A percentile compares a stretch with the other conserved stretches of the same genome.
Evolutionary conservation across 2,797 vertebrate genomes (phyloP).

Genomic region (Falco columbarius): DNA sequence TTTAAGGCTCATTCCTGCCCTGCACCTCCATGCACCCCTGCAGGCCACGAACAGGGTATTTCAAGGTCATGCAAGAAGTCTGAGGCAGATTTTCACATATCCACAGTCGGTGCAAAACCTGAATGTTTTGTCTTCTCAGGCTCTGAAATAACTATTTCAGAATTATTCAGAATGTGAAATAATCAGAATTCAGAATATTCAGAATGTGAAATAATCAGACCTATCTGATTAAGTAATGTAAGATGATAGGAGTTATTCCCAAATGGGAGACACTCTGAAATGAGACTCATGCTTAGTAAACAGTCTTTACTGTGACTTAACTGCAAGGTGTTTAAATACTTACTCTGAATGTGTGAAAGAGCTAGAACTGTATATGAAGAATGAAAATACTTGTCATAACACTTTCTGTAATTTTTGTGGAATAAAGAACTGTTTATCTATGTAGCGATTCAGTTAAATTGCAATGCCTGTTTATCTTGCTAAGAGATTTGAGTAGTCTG

Average conservation of each 20-base stretch:
- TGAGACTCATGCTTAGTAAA: background rate
- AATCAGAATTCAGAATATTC: too few species aligned
- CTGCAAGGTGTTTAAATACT: background rate
- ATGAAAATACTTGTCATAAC: conserved; percentile 37
- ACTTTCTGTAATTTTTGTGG: background rate
- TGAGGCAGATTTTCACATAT: background rate
- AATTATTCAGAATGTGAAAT: too few species aligned
- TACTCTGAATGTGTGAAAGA: background rate
- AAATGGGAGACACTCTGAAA: background rate
- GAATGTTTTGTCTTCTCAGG: background rate
- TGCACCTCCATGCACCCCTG: background rate
- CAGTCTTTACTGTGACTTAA: background rate
- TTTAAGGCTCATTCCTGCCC: accelerated
- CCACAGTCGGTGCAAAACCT: background rate
- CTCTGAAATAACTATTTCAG: background rate
- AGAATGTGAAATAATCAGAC: background rate
- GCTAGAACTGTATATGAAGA: background rate
- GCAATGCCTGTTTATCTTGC: background rate
- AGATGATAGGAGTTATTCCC: background rate
- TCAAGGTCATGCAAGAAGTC: background rate
- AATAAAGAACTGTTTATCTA: conserved; percentile 17
- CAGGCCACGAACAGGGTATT: background rate
- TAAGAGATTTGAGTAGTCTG: conserved; percentile 6
- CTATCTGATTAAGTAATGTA: background rate
- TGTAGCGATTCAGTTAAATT: background rate